A percentile compares a stretch with the other conserved stretches of the same genome.
Evolutionary conservation across 2,797 vertebrate genomes (phyloP).

Genomic region (Platalea minor): DNA sequence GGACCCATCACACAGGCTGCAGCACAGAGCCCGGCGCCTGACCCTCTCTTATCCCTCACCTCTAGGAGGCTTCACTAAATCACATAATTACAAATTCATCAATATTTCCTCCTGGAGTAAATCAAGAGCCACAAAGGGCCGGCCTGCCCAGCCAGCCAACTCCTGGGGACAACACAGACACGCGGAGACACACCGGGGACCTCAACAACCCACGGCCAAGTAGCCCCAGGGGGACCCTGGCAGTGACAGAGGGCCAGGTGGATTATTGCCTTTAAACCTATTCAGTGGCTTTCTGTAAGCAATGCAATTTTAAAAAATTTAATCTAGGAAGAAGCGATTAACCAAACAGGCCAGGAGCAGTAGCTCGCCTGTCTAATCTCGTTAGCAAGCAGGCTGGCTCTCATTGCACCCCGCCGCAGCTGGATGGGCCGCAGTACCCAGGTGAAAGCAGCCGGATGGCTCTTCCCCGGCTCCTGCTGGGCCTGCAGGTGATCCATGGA

Average conservation of each 20-base stretch:
- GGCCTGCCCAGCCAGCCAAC: neutral
- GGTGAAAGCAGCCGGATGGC: neutral
- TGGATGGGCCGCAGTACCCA: neutral
- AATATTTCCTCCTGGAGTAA: neutral
- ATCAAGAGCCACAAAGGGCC: neutral
- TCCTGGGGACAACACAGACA: neutral
- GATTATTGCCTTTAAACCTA: conserved; percentile 38
- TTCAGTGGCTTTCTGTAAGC: conserved; percentile 20
- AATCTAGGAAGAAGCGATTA: conserved; percentile 32
- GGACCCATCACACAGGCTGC: neutral
- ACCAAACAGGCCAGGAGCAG: neutral
- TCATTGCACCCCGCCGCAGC: neutral
- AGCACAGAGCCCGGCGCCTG: neutral
- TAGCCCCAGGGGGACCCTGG: neutral
- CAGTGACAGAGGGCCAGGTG: neutral
- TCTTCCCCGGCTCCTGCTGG: neutral
- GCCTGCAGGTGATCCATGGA: neutral
- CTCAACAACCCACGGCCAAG: neutral
- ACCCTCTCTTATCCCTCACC: neutral
- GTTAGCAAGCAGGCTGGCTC: neutral
- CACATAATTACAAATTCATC: neutral
- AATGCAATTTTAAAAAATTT: neutral
- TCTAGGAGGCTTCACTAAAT: neutral
- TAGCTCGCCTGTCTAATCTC: neutral
- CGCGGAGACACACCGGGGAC: rapidly evolving